Evolutionary conservation across 2,888 invertebrate genomes (phyloP), one percentile per base, ranked within the genome.

Genomic region (Cheilosia impressa): DNA sequence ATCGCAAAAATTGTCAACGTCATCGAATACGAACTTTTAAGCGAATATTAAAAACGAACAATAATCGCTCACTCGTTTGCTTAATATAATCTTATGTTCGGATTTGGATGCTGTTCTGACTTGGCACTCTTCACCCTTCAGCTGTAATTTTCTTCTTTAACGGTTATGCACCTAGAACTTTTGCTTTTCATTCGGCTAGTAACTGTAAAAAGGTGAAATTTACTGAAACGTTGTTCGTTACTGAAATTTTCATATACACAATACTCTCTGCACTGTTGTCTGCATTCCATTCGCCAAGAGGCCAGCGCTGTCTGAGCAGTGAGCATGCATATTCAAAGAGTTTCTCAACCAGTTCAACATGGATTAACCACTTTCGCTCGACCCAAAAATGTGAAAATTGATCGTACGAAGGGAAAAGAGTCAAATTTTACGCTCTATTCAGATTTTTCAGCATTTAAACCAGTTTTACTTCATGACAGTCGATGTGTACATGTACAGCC

Each of bases 151-250:
- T 4, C 24, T 38, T 4, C 24, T 19, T 43, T 71, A 71, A 78
- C 78, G 62, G 69, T 78, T 68, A 45, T 43, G 15, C 22, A 17
- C 10, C 7, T 41, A 45, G 10, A 63, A 63, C 62, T 78, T 71
- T 78, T 55, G 69, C 69, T 78, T 63, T 71, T 55, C 47, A 24
- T 63, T 63, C 53, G 31, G 57, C 41, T 47, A 43, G 7, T 88
- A 88, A 87, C 88, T 73, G 88, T 88, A 75, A 87, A 80, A 31
- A 53, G 53, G 73, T 83, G 83, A 87, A 84, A 81, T 77, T 78
- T 69, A 69, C 77, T 55, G 45, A 68, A 77, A 77, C 63, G 45
- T 53, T 24, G 55, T 41, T 41, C 24, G 62, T 27, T 22, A 24
- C 24, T 52, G 43, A 38, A 57, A 57, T 63, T 78, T 55, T 57